Evolutionary conservation across 2,797 vertebrate genomes (phyloP), one percentile per base, ranked within the genome.

Genomic region (Paguma larvata): DNA sequence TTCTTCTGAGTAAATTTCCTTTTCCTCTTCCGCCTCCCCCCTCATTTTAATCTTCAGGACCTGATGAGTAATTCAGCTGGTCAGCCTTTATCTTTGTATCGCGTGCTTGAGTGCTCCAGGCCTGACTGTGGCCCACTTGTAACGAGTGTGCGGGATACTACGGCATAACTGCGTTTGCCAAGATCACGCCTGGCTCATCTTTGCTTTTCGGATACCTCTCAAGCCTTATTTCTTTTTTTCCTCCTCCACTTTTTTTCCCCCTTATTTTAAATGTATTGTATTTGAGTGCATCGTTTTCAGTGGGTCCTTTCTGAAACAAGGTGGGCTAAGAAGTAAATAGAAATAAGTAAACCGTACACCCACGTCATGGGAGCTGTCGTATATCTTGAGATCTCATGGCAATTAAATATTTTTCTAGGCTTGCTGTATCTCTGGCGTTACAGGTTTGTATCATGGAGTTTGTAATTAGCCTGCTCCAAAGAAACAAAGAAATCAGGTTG

Each of bases 21-120:
- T 88, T 82, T 77, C 56, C 12, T 75, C 38, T 59, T 68, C 32
- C 46, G 10, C 16, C 19, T 25, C 7, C 9, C 27, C 0, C 14
- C 67, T 38, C 25, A 19, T 84, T 89, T 90, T 78, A 53, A 90
- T 94, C 89, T 95, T 65, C 46, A 96, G 91, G 53, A 85, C 59
- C 63, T 0, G 0, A 18, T 85, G 89, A 96, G 95, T 96, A 95
- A 82, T 96, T 89, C 73, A 95, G 78, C 83, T 21, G 51, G 34
- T 85, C 67, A 88, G 92, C 21, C 70, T 72, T 95, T 91, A 82
- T 86, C 63, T 83, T 44, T 67, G 19, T 12, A 34, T 83, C 79
- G 38, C 2, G 8, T 80, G 32, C 78, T 79, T 0, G 0, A 62
- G 46, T 70, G n/a, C 25, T 94, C 21, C 83, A 80, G 63, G 32